Evolutionary conservation across 2,888 invertebrate species (phyloP).

Genomic region (Lasioglossum zephyrum): DNA sequence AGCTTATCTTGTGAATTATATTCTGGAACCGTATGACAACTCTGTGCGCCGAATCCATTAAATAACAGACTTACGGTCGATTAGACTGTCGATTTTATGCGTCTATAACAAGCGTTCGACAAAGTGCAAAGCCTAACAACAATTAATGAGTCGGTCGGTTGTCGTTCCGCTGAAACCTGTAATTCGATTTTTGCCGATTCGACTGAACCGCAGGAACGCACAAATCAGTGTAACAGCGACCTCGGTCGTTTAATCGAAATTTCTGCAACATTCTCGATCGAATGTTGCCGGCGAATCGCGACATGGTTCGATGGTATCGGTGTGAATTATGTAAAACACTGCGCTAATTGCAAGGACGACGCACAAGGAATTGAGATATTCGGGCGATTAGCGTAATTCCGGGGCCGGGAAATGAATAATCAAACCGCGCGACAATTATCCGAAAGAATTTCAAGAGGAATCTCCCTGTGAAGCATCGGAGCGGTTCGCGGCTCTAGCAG

Average conservation of each 20-base stretch:
- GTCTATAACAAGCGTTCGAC: neutral
- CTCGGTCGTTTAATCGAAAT: neutral
- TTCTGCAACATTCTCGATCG: neutral
- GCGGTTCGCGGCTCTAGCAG: neutral
- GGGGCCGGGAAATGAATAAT: neutral
- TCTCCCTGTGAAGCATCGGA: neutral
- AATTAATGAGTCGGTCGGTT: neutral
- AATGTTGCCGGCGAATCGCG: neutral
- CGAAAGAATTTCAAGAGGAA: neutral
- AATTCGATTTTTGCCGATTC: neutral
- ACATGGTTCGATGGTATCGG: neutral
- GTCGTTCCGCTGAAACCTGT: neutral
- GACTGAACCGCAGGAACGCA: neutral
- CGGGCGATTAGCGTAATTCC: slow-evolving; percentile 13
- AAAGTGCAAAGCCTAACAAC: neutral
- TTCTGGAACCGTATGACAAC: neutral
- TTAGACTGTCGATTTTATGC: neutral
- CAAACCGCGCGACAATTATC: neutral
- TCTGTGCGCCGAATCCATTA: neutral
- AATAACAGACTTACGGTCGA: neutral
- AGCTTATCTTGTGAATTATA: slow-evolving; percentile 2
- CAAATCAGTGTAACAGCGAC: neutral
- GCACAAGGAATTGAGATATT: slow-evolving; percentile 27
- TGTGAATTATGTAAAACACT: neutral
- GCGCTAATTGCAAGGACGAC: neutral